A percentile compares a stretch with the other conserved stretches of the same genome.
Evolutionary conservation across 2,888 invertebrate genomes (phyloP).

Genomic region (Coleophora flavipennella): DNA sequence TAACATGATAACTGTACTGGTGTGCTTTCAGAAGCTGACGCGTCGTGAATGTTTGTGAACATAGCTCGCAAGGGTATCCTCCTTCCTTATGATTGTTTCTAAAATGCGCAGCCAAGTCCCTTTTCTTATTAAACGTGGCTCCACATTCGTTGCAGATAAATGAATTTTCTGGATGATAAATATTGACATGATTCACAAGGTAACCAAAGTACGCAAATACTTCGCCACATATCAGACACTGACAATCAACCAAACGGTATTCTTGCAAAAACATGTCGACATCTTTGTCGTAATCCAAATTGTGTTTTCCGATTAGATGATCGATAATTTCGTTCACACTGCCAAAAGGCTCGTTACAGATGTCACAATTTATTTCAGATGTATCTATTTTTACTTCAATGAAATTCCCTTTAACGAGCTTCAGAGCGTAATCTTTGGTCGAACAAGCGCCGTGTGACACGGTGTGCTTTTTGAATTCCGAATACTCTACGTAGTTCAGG

Average conservation of each 20-base stretch:
- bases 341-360: conserved; percentile 42
- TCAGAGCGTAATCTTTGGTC: conserved; percentile 38
- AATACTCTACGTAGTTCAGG: conserved; percentile 34
- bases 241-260: conserved; percentile 40
- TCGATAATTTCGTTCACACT: conserved; percentile 38
- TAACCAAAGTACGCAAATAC: conserved; percentile 41
- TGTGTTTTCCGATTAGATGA: conserved; percentile 47
- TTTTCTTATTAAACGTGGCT: conserved; percentile 39
- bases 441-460: conserved; percentile 41
- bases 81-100: conserved; percentile 36
- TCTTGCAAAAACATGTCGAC: conserved; percentile 41
- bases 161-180: conserved; percentile 36
- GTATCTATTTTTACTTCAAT: conserved; percentile 52
- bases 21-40: conserved; percentile 29
- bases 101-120: conserved; percentile 41
- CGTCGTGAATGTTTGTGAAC: conserved; percentile 33
- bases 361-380: conserved; percentile 45
- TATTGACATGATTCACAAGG: conserved; percentile 45
- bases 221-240: conserved; percentile 41
- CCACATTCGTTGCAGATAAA: conserved; percentile 51
- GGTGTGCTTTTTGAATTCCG: conserved; percentile 48
- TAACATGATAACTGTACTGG: conserved; percentile 37
- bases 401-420: conserved; percentile 39
- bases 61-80: conserved; percentile 45
- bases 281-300: conserved; percentile 40